Percentiles rank a stretch among this genome's conserved stretches.
Evolutionary conservation across 2,888 invertebrate genomes (phyloP).

Genomic region (Agonopterix alstromeriana): DNA sequence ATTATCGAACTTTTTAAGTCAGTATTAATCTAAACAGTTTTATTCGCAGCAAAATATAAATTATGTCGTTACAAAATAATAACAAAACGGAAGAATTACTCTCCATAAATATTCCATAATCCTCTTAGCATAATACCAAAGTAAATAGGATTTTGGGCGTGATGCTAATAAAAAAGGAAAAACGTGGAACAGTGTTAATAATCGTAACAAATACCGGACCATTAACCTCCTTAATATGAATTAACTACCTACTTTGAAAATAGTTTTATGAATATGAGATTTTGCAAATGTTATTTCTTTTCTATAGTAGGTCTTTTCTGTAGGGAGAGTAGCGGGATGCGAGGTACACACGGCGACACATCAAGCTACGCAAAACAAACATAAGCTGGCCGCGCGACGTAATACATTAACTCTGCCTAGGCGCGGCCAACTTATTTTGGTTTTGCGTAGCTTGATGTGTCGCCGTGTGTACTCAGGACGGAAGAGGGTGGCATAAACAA

Average conservation of each 20-base stretch:
- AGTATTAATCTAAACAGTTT: background rate
- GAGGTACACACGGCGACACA: too few relatives aligned
- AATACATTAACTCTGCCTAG: too few relatives aligned
- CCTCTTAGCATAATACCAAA: conserved; percentile 57
- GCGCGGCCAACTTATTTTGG: too few relatives aligned
- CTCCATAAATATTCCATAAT: conserved; percentile 57
- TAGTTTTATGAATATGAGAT: conserved; percentile 5
- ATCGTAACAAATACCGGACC: conserved; percentile 39
- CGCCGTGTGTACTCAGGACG: too few relatives aligned
- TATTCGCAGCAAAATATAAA: conserved; percentile 12
- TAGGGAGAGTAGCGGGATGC: too few relatives aligned
- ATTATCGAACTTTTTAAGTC: background rate
- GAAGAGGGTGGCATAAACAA: background rate
- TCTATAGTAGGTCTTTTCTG: background rate
- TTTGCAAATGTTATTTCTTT: background rate
- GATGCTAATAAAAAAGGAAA: conserved; percentile 33
- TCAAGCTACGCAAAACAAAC: too few relatives aligned
- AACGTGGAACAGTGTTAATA: conserved; percentile 29
- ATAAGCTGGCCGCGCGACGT: too few relatives aligned
- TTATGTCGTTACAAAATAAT: conserved; percentile 39
- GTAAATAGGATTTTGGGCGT: conserved; percentile 49
- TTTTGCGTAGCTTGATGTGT: too few relatives aligned
- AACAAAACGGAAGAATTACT: conserved; percentile 40
- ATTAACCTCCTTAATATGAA: conserved; percentile 37
- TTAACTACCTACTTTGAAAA: background rate